Conservation (phyloP, 2,113 vertebrate genomes). For the Microcebus ravelobensis region DNA sequence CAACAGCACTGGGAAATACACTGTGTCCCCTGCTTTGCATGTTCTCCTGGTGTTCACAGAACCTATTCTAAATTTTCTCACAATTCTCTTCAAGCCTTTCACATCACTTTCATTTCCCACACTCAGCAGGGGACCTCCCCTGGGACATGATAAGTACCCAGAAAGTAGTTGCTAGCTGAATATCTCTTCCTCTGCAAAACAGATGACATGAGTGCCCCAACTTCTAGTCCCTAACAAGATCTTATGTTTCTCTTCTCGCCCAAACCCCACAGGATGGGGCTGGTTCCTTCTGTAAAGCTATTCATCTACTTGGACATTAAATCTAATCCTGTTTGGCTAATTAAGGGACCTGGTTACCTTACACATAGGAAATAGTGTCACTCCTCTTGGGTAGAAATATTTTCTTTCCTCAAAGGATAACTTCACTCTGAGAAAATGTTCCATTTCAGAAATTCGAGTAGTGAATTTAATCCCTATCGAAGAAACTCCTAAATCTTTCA, state of each 20-base stretch:
- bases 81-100: not conserved
- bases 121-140: not conserved
- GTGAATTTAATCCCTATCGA: not conserved
- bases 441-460: conserved; percentile 12
- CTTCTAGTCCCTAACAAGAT: not conserved
- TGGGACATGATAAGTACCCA: not conserved
- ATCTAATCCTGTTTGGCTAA: not conserved
- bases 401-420: not conserved
- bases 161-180: not conserved
- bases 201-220: not conserved
- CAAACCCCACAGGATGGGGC: not conserved
- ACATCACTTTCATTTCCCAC: not conserved
- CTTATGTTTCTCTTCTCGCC: not conserved
- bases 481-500: not conserved
- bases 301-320: not conserved
- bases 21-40: not conserved
- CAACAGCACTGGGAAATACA: not conserved
- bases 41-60: not conserved
- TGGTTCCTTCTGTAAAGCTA: not conserved
- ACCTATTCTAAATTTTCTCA: not conserved
- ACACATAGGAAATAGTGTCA: not conserved
- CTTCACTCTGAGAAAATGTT: not conserved
- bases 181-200: not conserved
- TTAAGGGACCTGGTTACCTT: not conserved
- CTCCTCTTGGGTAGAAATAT: not conserved